phyloP scores from a whole-genome alignment of 2,888 invertebrate genomes.

The Halictus ligatus region DNA sequence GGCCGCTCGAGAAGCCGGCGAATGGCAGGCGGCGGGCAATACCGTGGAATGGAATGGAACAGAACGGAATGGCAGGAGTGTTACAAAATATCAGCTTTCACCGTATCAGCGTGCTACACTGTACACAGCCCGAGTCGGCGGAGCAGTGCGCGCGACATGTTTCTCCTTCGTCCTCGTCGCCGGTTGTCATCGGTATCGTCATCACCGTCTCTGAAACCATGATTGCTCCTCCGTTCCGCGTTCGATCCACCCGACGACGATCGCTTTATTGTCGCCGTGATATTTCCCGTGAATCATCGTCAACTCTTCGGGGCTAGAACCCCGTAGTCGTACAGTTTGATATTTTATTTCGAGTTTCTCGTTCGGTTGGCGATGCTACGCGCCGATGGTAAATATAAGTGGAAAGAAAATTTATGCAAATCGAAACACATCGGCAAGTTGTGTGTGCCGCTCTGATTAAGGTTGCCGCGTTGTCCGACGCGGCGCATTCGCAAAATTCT shows the following conservation, averaged over 20 bases:
- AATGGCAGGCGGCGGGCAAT: slow-evolving; percentile 74
- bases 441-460: no score
- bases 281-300: background rate
- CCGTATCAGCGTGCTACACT: slow-evolving; percentile 79
- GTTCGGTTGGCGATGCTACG: no score
- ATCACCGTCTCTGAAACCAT: slow-evolving; percentile 3
- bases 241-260: background rate
- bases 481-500: no score
- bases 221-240: background rate
- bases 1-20: slow-evolving; percentile 51
- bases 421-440: no score
- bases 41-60: slow-evolving; percentile 77
- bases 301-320: no score
- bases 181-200: slow-evolving; percentile 33
- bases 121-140: slow-evolving; percentile 32
- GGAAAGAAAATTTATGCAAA: no score
- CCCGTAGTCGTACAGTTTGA: no score
- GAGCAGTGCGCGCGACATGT: slow-evolving; percentile 27
- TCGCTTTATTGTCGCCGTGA: background rate
- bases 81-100: slow-evolving; percentile 85
- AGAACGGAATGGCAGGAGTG: slow-evolving; percentile 81
- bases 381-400: no score
- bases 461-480: no score
- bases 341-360: no score
- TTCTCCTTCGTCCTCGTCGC: slow-evolving; percentile 45